Evolutionary conservation across 2,113 vertebrate genomes (phyloP).

Genomic region (Pampusana beccarii): DNA sequence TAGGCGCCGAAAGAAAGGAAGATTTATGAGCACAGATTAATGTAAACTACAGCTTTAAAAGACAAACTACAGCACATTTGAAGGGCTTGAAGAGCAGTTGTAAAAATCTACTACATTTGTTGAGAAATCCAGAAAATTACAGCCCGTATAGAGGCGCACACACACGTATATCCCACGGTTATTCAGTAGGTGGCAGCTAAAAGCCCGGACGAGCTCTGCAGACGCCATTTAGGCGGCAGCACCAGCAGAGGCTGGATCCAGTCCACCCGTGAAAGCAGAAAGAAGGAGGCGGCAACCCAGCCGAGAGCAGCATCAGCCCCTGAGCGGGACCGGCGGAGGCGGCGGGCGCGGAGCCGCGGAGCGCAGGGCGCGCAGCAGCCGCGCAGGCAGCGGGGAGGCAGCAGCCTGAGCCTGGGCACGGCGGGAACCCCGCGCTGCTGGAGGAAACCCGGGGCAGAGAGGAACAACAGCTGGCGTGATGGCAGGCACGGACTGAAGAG

Average conservation of each 20-base stretch:
- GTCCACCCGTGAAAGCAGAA: neutral
- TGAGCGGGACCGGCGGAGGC: neutral
- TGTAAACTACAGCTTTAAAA: neutral
- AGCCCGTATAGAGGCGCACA: too few species aligned
- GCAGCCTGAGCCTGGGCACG: too few species aligned
- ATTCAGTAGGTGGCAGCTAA: conserved; percentile 73
- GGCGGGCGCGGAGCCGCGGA: too few species aligned
- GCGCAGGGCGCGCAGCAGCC: too few species aligned
- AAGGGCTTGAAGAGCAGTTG: neutral
- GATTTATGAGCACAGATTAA: neutral
- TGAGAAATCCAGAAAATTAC: neutral
- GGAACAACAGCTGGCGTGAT: conserved; percentile 6
- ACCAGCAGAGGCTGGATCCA: conserved; percentile 4
- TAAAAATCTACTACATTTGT: neutral
- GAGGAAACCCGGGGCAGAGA: neutral
- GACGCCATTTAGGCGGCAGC: conserved; percentile 64
- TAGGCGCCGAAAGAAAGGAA: neutral
- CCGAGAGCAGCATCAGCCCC: neutral
- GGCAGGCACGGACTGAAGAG: conserved; percentile 61
- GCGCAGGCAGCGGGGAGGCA: neutral
- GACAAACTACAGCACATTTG: neutral
- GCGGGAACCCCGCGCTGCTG: too few species aligned
- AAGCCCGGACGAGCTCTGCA: conserved; percentile 28
- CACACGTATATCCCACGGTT: neutral
- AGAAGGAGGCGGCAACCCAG: neutral